Percentiles rank a stretch among this genome's conserved stretches.
phyloP scores from a whole-genome alignment of 2,888 invertebrate species.

The Chironomus riparius region DNA sequence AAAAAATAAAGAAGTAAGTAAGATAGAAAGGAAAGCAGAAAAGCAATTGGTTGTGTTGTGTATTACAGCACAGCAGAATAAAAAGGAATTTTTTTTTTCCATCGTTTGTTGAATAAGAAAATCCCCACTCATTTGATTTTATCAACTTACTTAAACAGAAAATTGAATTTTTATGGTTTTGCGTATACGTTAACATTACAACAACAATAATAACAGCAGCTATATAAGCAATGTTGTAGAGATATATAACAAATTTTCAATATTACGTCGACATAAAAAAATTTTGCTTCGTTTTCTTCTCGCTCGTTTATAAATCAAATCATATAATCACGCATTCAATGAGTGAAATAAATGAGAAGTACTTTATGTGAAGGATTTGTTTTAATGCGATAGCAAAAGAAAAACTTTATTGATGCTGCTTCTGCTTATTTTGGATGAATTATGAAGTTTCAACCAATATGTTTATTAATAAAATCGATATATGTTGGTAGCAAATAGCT shows the following conservation, averaged over 20 bases:
- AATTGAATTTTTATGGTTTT: slow-evolving; percentile 27
- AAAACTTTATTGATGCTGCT: no score
- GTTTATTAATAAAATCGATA: no score
- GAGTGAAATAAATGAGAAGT: neutral
- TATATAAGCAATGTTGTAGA: neutral
- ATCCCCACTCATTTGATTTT: slow-evolving; percentile 27
- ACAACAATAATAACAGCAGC: neutral
- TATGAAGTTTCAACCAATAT: no score
- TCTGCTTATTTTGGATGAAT: no score
- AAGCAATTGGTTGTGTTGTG: slow-evolving; percentile 22
- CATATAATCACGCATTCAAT: neutral
- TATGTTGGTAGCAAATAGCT: no score
- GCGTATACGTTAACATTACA: neutral
- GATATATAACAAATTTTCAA: neutral
- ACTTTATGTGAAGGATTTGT: neutral
- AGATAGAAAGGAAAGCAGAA: neutral
- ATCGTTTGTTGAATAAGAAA: slow-evolving; percentile 19
- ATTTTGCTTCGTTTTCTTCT: neutral
- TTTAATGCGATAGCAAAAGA: no score
- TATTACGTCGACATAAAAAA: neutral
- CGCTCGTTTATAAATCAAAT: neutral
- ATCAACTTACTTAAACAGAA: slow-evolving; percentile 27
- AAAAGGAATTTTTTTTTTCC: neutral
- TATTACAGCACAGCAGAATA: slow-evolving; percentile 12
- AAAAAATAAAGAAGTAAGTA: neutral